Base-by-base conservation (phyloP, 2,888 invertebrate species). In the Enoplolaimus lenunculus region DNA sequence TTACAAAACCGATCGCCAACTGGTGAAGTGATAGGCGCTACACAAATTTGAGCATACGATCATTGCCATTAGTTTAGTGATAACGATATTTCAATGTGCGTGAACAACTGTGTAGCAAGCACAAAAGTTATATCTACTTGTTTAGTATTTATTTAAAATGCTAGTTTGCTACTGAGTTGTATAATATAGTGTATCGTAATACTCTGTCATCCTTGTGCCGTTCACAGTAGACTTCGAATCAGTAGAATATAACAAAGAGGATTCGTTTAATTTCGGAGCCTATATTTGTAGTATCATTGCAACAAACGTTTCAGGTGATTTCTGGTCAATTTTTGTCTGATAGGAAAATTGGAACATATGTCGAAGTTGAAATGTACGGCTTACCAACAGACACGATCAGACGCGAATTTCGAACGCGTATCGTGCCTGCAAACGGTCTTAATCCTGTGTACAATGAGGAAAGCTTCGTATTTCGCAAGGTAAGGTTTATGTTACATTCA, bases 401-500 rank as follows among this genome's bases (percentile, higher is more conserved):
- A 45, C 93, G 92, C 82, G 98, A 98, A 85, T 98, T 95, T 84
- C 87, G 94, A 31, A 98, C 98, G 0, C 86, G 93, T 75, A 88
- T 94, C 84, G 93, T 99, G 75, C 94, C 95, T 1, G 90, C 90
- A 73, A 99, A 99, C 81, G 98, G 98, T 7, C 87, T 99, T 74
- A 99, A 98, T 84, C 98, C 98, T 0, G 92, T 98, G 1, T 99
- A 98, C 84, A 95, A 97, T 81, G 98, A 97, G 83, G 97, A 97
- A 80, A 88, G 95, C 0, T 98, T 98, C 84, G 86, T 97, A 33
- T 99, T 98, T 83, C 86, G 98, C 79, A 98, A 99, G 87, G 89
- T 88, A 16, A 34, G n/a, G n/a, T n/a, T n/a, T n/a, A n/a, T n/a
- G n/a, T n/a, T n/a, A n/a, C n/a, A n/a, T n/a, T n/a, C n/a, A n/a